Percentiles rank a stretch among this genome's conserved stretches.
These are phyloP conservation scores for Blastobasis adustella DNA, from an alignment of 2,888 invertebrate genomes.

Conservation along the genomic window DNA sequence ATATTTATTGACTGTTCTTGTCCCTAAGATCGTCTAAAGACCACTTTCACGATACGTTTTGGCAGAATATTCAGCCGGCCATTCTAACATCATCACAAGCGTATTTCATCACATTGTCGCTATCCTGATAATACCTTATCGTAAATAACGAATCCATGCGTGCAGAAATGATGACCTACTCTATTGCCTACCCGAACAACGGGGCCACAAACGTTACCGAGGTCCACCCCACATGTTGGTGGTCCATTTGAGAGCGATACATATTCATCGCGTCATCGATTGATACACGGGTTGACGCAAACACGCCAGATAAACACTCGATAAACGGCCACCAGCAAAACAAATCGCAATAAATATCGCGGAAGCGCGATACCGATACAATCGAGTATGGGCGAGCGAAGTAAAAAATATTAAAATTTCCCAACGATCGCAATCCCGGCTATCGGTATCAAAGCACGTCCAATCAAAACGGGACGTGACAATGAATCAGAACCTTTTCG, in stretches of 20 bases:
- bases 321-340: constrained; percentile 49
- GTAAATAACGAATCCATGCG: too few relatives aligned
- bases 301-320: constrained; percentile 27
- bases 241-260: constrained; percentile 2
- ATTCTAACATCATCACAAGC: too few relatives aligned
- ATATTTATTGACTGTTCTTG: too few relatives aligned
- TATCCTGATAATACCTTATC: too few relatives aligned
- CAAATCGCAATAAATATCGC: constrained; percentile 57
- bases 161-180: too few relatives aligned
- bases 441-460: constrained; percentile 73
- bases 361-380: constrained; percentile 55
- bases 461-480: constrained; percentile 72
- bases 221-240: constrained; percentile 3
- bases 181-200: too few relatives aligned
- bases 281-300: constrained; percentile 12
- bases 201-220: not conserved
- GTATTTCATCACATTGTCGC: too few relatives aligned
- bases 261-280: constrained; percentile 6
- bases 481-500: constrained; percentile 68
- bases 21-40: too few relatives aligned
- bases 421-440: constrained; percentile 62
- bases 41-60: too few relatives aligned
- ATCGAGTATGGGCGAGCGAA: constrained; percentile 61
- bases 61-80: too few relatives aligned
- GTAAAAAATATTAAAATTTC: constrained; percentile 64